Base-by-base conservation (phyloP, 2,888 invertebrate genomes). In the Linyphia triangularis region DNA sequence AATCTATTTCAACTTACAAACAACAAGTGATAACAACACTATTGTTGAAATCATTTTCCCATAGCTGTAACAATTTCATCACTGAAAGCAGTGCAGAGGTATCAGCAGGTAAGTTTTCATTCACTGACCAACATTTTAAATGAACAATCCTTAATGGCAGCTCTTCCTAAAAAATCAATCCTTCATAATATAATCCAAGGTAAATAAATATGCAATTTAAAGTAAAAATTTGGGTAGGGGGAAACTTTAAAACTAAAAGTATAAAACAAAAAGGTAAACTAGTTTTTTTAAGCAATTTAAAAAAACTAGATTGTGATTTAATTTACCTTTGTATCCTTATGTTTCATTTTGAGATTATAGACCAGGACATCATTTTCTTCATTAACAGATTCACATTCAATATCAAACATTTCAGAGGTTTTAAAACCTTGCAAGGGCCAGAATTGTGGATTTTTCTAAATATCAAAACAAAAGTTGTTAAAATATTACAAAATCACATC, bases 371-470 rank as follows among this genome's bases (percentile, higher is more conserved):
- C 43, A 67, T 67, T 40, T 26, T 67, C 30, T 22, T 26, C 28
- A 19, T 30, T 26, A 65, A 51, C 13, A 19, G 78, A 79, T 26
- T 79, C 61, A 30, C 40, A 67, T 4, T 22, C 13, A 40, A 79
- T 40, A 28, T 67, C 26, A 30, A 43, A 67, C 13, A 28, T 19
- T 2, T 65, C 78, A 28, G 67, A 67, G n/a, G 5, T 28, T 22
- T 51, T n/a, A 67, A n/a, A 10, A 26, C 63, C 51, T 9, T 51
- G 13, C 2, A 10, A 19, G 22, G 51, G n/a, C 78, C 78, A 79
- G 13, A 78, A 40, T 16, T 26, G 77, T 9, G 65, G 77, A 37
- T 26, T 65, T 28, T 78, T 40, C 77, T 78, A 63, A 65, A 43
- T 5, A 26, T 19, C 37, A 70, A 70, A 22, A 26, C n/a, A n/a